A percentile compares a stretch with the other conserved stretches of the same genome.
These are phyloP conservation scores for Drosophila ustulata DNA, from an alignment of 2,888 invertebrate species.

Conservation along the genomic window DNA sequence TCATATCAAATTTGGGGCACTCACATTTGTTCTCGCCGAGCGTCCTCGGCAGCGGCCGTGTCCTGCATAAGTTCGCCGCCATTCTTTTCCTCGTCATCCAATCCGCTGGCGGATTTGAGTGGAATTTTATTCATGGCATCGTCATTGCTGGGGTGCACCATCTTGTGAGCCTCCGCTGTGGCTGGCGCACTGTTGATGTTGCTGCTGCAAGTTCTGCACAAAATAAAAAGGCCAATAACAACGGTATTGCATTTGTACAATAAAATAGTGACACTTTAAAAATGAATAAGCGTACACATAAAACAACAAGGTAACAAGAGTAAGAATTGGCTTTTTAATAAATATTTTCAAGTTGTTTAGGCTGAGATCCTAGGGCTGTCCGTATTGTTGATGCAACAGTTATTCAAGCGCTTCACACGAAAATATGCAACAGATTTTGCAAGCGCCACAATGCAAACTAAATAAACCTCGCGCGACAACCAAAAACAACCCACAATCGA, in stretches of 20 bases:
- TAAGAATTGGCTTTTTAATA: too few relatives aligned
- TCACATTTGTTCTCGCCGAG: conserved; percentile 81
- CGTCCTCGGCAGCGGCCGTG: conserved; percentile 80
- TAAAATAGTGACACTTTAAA: too few relatives aligned
- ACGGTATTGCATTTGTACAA: too few relatives aligned
- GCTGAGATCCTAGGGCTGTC: too few relatives aligned
- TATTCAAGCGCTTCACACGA: conserved; percentile 24
- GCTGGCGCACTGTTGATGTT: conserved; percentile 35
- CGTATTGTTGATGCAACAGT: conserved; percentile 44
- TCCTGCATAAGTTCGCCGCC: conserved; percentile 81
- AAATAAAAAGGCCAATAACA: neutral
- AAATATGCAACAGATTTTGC: conserved; percentile 69
- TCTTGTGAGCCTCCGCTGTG: conserved; percentile 81
- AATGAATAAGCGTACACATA: too few relatives aligned
- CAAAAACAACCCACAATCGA: conserved; percentile 9
- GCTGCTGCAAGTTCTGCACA: conserved; percentile 35
- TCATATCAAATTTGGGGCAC: conserved; percentile 9
- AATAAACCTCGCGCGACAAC: conserved; percentile 16
- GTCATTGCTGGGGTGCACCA: conserved; percentile 82
- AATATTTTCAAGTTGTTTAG: too few relatives aligned
- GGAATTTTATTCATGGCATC: conserved; percentile 83
- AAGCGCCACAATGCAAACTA: conserved; percentile 51
- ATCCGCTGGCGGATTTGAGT: conserved; percentile 76
- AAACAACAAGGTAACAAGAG: too few relatives aligned
- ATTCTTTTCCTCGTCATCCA: conserved; percentile 83